Evolutionary conservation across 2,888 invertebrate species (phyloP), one percentile per base, ranked within the genome.

Genomic region (Andrena minutula): DNA sequence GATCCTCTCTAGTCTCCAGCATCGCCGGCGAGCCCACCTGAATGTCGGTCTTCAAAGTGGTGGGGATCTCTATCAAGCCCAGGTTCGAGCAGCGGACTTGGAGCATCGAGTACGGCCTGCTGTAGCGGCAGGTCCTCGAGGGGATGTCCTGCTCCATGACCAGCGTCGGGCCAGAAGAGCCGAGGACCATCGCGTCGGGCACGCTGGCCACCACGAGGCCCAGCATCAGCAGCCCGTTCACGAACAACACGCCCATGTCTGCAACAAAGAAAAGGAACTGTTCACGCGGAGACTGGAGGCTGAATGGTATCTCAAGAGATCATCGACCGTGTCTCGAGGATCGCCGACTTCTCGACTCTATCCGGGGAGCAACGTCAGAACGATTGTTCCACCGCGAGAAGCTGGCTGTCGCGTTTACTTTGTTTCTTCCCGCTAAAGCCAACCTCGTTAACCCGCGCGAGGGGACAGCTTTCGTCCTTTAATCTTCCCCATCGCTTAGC

Each of bases 41-140:
- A 85, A 96, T 95, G 63, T 95, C 94, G 16, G 94, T 90, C 86
- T 94, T 95, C 49, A 96, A 92, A 75, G 87, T 93, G 0, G 35
- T 7, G 0, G 96, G 96, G 83, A 96, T 94, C 68, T 94, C 94
- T 26, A 88, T 87, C 2, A 95, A 93, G 30, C 94, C 94, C 28
- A 95, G 93, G 0, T 94, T 94, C 3, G 93, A 94, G 91, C 96
- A 96, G 82, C 94, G 94, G 0, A 95, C 96, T 2, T 95, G 95
- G 28, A 95, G 94, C 95, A 95, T 95, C 6, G 95, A 94, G 87
- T 92, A 94, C 0, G 94, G 94, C 65, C 94, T 94, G 79, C 94
- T 94, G 89, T 95, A 95, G n/a, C 93, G 94, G 89, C 96, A 96
- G 76, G 94, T 94, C 69, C 84, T 90, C 6, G 32, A 4, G 0